Base-by-base conservation (phyloP, 2,888 invertebrate genomes). In the Cataglyphis albicans region DNA sequence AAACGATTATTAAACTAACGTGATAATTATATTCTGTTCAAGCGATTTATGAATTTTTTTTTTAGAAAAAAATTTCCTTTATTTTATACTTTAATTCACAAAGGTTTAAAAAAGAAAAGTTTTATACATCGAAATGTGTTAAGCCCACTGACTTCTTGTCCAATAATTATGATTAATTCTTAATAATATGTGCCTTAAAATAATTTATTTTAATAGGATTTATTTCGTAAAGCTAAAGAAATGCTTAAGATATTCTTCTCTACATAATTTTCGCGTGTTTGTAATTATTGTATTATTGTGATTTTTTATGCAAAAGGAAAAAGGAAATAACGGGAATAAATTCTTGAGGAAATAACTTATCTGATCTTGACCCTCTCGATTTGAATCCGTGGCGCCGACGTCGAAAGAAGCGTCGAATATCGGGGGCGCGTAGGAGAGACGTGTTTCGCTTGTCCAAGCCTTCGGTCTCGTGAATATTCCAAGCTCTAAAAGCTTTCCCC, bases 401-500 rank as follows among this genome's bases (percentile, higher is more conserved):
- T 73, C 70, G 86, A 87, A 90, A 89, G 90, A 86, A 90, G 84
- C 61, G 25, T 52, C 52, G 84, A 86, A 87, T 86, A 88, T 84
- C 89, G 85, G 61, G 88, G 25, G 32, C 10, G 84, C 76, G 67
- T 81, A 72, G 85, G 76, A 88, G 90, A 89, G 89, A 92, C 88
- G 92, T 93, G 92, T 93, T 92, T 91, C 91, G 92, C 92, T 91
- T 92, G 93, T 93, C 93, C 93, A 91, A 91, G 91, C 89, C 89
- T 59, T 90, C 87, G 89, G 89, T 88, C 91, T 93, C 93, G 93
- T 94, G 94, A 94, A 94, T 94, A 94, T 94, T 94, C 94, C 93
- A 94, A 92, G 93, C 93, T 94, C 94, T 94, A 94, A 94, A 94
- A 94, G 94, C 92, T 92, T 92, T 92, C 88, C 90, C 91, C 90